Evolutionary conservation across 2,113 vertebrate genomes (phyloP), one percentile per base, ranked within the genome.

Genomic region (Prochilodus magdalenae): DNA sequence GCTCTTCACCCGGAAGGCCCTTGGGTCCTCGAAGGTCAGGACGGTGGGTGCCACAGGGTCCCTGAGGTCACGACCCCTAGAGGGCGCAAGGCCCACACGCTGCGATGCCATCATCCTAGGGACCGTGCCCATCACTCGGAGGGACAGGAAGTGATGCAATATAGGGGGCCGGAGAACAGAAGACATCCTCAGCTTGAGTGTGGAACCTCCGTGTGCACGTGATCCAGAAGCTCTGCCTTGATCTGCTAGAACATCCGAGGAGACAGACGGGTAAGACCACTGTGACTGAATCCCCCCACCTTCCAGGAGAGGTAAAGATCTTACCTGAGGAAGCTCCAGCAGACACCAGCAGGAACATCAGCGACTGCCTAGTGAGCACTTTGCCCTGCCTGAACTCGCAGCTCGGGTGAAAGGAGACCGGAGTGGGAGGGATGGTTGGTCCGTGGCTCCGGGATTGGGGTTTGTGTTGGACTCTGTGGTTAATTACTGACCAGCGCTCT

Each of bases 1-100:
- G 22, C 90, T 94, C 89, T 96, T 96, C 24, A 92, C 91, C 70
- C 82, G 89, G 82, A 96, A 95, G 1, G 93, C 94, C 0, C 83
- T 78, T 59, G 94, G 92, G 60, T 95, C 94, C 66, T 94, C 90
- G 53, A 96, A 95, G 70, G 77, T 80, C 80, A 93, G 84, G 72
- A 91, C 81, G 67, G 80, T 27, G 0, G 22, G 36, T 0, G 84
- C 73, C 5, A 63, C 40, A 27, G 67, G 67, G 2, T 78, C 24
- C 0, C 15, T 49, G 33, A 51, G 65, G 73, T 73, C 40, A 5
- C 20, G 20, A 57, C 3, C 18, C 36, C 26, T 14, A 24, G 62
- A 5, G 26, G 75, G 60, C 0, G 4, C 29, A 6, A 36, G 11
- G 0, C 55, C 49, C 3, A 51, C 27, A 6, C 55, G 78, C 75